phyloP scores from a whole-genome alignment of 2,888 invertebrate genomes.

The Mythimna ferrago region DNA sequence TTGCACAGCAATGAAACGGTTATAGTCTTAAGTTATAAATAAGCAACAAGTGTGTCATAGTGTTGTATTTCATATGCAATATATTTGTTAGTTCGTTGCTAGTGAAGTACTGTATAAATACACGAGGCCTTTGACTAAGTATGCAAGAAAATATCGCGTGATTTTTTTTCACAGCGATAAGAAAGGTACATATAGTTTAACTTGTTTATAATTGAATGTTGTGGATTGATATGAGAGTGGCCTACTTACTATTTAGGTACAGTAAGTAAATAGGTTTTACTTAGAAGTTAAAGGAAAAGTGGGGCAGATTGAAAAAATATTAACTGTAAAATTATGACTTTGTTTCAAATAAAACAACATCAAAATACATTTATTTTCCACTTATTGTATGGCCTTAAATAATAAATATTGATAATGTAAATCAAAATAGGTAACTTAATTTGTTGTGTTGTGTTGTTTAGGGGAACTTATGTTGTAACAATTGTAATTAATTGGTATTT shows the following conservation, averaged over 20 bases:
- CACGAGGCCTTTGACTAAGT: not conserved
- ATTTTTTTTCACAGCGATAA: slow-evolving; percentile 28
- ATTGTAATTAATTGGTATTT: no score
- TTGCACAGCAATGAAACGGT: not conserved
- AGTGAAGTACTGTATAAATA: not conserved
- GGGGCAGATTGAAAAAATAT: no score
- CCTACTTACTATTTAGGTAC: slow-evolving; percentile 13
- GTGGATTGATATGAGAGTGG: slow-evolving; percentile 11
- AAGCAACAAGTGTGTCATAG: slow-evolving; percentile 29
- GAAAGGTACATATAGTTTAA: not conserved
- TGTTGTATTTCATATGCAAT: slow-evolving; percentile 1
- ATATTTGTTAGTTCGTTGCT: not conserved
- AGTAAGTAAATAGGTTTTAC: no score
- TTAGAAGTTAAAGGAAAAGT: no score
- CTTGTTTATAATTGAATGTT: slow-evolving; percentile 16
- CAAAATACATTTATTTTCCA: no score
- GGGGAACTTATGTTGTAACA: no score
- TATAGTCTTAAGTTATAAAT: not conserved
- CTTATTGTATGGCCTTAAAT: no score
- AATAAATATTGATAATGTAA: no score
- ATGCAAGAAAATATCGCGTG: slow-evolving; percentile 30
- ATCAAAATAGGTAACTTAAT: no score
- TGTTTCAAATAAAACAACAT: no score
- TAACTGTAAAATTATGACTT: no score
- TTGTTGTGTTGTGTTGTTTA: no score